Conservation (phyloP, 2,113 vertebrate genomes). For the Larimichthys crocea region DNA sequence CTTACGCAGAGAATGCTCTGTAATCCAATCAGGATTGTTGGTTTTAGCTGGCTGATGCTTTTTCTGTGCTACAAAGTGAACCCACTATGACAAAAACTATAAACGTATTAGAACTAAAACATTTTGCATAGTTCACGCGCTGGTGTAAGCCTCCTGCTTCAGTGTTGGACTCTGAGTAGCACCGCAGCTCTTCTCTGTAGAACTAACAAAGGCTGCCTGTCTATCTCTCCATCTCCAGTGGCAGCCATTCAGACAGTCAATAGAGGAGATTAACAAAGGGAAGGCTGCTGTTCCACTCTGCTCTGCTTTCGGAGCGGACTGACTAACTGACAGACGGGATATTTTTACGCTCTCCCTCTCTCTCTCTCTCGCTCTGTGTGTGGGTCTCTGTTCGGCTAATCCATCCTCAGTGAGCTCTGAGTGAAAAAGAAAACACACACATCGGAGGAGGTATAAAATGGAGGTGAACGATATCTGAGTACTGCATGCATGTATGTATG, state of each 20-base stretch:
- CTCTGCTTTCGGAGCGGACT: conserved; percentile 40
- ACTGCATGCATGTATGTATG: not conserved
- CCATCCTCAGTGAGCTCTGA: conserved; percentile 23
- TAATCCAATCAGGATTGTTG: conserved; percentile 50
- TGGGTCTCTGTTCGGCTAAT: conserved; percentile 24
- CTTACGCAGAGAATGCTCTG: conserved; percentile 13
- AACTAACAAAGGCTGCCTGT: conserved; percentile 63
- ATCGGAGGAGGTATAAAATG: conserved; percentile 3
- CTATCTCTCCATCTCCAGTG: conserved; percentile 59
- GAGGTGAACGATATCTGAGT: not conserved
- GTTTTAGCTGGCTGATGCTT: conserved; percentile 36
- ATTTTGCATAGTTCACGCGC: not conserved
- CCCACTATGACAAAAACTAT: not conserved
- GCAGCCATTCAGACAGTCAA: conserved; percentile 65
- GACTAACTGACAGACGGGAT: conserved; percentile 48
- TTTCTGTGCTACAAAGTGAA: conserved; percentile 1
- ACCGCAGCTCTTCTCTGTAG: conserved; percentile 16
- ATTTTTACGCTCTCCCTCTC: conserved; percentile 35
- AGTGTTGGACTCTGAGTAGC: conserved; percentile 3
- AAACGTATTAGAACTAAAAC: not conserved
- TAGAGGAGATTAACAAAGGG: conserved; percentile 58
- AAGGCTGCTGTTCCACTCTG: conserved; percentile 49
- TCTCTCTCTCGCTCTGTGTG: not conserved
- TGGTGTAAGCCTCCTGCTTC: conserved; percentile 9
- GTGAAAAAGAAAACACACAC: conserved; percentile 18